Evolutionary conservation across 2,797 vertebrate species (phyloP).

Genomic region (Thripadectes ignobilis): DNA sequence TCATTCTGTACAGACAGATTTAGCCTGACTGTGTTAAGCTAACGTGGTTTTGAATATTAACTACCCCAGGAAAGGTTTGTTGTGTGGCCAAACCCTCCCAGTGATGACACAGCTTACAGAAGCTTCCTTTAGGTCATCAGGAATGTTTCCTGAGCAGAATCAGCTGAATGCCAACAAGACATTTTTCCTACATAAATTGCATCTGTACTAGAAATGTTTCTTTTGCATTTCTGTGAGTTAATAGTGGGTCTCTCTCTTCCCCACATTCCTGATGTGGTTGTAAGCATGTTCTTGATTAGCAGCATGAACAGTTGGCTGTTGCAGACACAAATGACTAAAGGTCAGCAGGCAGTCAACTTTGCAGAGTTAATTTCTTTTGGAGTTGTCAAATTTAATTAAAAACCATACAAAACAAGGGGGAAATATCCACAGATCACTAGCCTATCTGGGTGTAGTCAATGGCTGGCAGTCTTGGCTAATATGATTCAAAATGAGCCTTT

Average conservation of each 20-base stretch:
- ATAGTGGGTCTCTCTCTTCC: background rate
- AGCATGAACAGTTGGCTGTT: background rate
- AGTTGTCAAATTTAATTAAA: conserved; percentile 1
- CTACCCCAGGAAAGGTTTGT: background rate
- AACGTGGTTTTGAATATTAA: background rate
- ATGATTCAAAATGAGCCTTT: background rate
- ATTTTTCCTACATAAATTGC: background rate
- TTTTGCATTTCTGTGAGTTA: background rate
- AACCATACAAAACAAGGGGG: background rate
- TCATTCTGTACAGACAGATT: background rate
- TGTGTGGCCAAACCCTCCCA: background rate
- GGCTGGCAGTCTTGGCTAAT: background rate
- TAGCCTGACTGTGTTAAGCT: background rate
- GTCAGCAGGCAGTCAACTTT: background rate
- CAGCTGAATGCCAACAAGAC: background rate
- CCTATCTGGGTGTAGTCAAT: background rate
- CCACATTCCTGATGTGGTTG: background rate
- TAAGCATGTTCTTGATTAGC: background rate
- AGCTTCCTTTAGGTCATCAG: background rate
- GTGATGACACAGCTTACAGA: background rate
- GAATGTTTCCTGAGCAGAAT: background rate
- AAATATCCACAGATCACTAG: background rate
- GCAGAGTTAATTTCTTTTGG: background rate
- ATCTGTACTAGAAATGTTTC: background rate
- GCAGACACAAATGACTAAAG: background rate